Evolutionary conservation across 2,113 vertebrate genomes (phyloP), one percentile per base, ranked within the genome.

Genomic region (Pluvianellus socialis): DNA sequence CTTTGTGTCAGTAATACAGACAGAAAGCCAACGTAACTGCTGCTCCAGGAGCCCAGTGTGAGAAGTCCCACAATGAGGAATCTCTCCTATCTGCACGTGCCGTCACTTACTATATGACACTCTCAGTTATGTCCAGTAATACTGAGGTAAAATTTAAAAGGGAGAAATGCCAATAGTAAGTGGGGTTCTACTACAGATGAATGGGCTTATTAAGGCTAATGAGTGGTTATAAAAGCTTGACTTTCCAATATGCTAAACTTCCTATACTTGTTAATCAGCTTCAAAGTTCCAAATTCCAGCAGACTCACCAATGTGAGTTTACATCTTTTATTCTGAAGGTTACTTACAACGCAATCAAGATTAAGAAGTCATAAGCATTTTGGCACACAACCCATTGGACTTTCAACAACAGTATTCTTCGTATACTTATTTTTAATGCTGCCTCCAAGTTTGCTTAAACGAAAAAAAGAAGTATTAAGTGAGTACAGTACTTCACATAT

Each of bases 61-160:
- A 58, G 30, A 53, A 63, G 28, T 12, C 8, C 53, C 53, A 21
- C 56, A 30, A 3, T 24, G 21, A 47, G 18, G 19, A 49, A 40
- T 32, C 24, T 22, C 44, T 24, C 35, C 27, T 16, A 8, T 12
- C 55, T 50, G 27, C 9, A 66, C 0, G 0, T 11, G 20, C n/a
- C 14, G 4, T 14, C 8, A 2, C 9, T 20, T 19, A 9, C 24
- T 38, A 27, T 11, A 30, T 12, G 10, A 26, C 2, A 1, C 44
- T n/a, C 63, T 66, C 20, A 3, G 19, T 56, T 67, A 42, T 0
- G 1, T 35, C 42, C 11, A 62, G n/a, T 28, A 73, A 56, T 3
- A 15, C n/a, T 2, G 3, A 76, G 22, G 14, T 52, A 20, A 9
- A 26, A 20, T 40, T 30, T 45, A 21, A 26, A 53, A 65, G 17